Evolutionary conservation across 2,888 invertebrate genomes (phyloP).

Genomic region (Diplazon laetatorius): DNA sequence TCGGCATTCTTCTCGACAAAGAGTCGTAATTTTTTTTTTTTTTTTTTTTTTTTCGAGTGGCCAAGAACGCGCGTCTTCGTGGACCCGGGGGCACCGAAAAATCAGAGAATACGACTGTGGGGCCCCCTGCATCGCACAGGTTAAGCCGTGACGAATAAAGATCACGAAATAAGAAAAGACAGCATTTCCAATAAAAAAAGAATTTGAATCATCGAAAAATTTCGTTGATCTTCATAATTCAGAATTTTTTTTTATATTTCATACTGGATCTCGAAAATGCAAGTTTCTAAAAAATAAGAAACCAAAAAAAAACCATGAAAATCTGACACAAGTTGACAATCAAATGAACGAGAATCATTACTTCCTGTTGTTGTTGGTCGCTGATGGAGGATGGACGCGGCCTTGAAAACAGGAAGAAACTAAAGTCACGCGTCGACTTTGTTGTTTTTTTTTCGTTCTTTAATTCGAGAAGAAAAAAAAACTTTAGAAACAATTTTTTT

Average conservation of each 20-base stretch:
- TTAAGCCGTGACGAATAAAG: constrained; percentile 65
- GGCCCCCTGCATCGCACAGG: constrained; percentile 65
- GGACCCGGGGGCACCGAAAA: constrained; percentile 38
- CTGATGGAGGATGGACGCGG: background rate
- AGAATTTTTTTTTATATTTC: too few relatives aligned
- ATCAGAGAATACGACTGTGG: constrained; percentile 37
- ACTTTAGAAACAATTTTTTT: constrained; percentile 45
- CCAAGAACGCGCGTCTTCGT: constrained; percentile 6
- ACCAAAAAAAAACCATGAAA: background rate
- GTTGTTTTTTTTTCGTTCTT: constrained; percentile 9
- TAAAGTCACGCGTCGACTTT: background rate
- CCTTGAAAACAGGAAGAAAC: constrained; percentile 5
- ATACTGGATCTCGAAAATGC: background rate
- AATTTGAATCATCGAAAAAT: background rate
- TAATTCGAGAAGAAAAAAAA: constrained; percentile 39
- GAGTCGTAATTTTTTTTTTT: constrained; percentile 67
- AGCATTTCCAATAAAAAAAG: constrained; percentile 5
- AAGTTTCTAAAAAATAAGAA: constrained; percentile 18
- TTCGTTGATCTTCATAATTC: too few relatives aligned
- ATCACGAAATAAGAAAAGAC: constrained; percentile 60
- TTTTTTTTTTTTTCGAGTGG: constrained; percentile 59
- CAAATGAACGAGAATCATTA: constrained; percentile 16
- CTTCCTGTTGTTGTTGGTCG: background rate
- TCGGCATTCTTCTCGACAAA: constrained; percentile 57
- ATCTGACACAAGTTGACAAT: background rate